Percentiles rank a stretch among this genome's conserved stretches.
Conservation (phyloP, 2,888 invertebrate genomes). For the Drosophila bunnanda region DNA sequence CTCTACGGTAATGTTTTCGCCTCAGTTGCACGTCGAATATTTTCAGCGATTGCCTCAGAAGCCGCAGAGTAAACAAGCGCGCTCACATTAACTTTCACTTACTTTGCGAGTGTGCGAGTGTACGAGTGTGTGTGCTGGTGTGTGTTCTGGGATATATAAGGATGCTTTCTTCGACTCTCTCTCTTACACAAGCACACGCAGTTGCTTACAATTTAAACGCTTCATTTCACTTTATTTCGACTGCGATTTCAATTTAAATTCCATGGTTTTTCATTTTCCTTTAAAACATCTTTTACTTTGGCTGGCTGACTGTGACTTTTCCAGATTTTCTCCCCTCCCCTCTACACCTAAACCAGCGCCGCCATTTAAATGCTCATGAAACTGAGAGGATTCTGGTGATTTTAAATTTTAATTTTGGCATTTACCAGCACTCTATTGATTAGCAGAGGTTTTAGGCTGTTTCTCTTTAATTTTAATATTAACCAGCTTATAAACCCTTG, state of each 20-base stretch:
- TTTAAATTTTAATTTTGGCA: conserved; percentile 73
- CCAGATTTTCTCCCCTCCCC: conserved; percentile 17
- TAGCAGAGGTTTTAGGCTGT: background rate
- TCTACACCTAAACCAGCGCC: background rate
- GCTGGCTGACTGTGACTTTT: conserved; percentile 47
- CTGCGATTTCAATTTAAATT: conserved; percentile 81
- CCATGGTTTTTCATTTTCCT: conserved; percentile 60
- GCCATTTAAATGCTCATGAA: conserved; percentile 48
- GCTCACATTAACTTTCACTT: conserved; percentile 71
- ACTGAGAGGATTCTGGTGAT: conserved; percentile 66
- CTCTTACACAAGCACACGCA: conserved; percentile 15
- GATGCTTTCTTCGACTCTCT: conserved; percentile 6
- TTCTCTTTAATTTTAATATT: no score
- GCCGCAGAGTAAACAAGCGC: conserved; percentile 77
- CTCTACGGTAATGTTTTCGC: conserved; percentile 70
- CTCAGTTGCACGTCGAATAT: conserved; percentile 75
- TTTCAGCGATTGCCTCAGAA: conserved; percentile 62
- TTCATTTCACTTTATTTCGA: conserved; percentile 80
- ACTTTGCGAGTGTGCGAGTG: conserved; percentile 31
- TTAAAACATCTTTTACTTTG: conserved; percentile 57
- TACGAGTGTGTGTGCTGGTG: conserved; percentile 5
- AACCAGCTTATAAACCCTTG: no score
- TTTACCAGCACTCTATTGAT: conserved; percentile 49
- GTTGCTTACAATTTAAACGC: conserved; percentile 70
- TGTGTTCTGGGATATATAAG: conserved; percentile 6